Base-by-base conservation (phyloP, 2,113 vertebrate species). In the Anseranas semipalmata region DNA sequence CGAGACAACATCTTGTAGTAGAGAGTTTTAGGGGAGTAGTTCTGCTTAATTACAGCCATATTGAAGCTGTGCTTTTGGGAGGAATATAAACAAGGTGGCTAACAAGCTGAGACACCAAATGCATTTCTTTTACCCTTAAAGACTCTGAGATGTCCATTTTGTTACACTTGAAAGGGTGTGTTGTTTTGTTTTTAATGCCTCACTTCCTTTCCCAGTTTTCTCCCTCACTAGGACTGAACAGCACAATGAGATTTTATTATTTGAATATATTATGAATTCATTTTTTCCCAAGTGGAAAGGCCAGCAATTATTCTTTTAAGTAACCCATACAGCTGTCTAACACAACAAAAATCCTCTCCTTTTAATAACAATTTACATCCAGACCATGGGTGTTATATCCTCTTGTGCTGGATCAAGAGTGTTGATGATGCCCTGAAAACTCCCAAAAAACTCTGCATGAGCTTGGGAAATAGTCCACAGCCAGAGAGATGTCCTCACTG, bases 11-110 rank as follows among this genome's bases (percentile, higher is more conserved):
- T 87, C 91, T 97, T 94, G 74, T 59, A 86, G 75, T 67, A 84
- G 85, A 93, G 52, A 85, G 92, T 93, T 96, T 84, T 77, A 87
- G 76, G 50, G 81, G 85, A 93, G 58, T 94, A 84, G 90, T 91
- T 95, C 84, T 85, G 81, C 74, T 70, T 96, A 89, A 94, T 93
- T 93, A 91, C 71, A 56, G 77, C 35, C 84, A 77, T 76, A 89
- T 33, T 76, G 74, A 83, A 89, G 70, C 74, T 62, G 70, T 79
- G 37, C 52, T 73, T 96, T 90, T 43, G 55, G 76, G 65, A 94
- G 62, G 66, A 60, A 70, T 87, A 89, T 76, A 81, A 93, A 95
- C 75, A 94, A 93, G 67, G 56, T 27, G 37, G 80, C 53, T 89
- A 95, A 70, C 79, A 92, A 88, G 66, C 65, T 70, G 58, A 87